Evolutionary conservation across 2,113 vertebrate genomes (phyloP), one percentile per base, ranked within the genome.

Genomic region (Gila orcuttii): DNA sequence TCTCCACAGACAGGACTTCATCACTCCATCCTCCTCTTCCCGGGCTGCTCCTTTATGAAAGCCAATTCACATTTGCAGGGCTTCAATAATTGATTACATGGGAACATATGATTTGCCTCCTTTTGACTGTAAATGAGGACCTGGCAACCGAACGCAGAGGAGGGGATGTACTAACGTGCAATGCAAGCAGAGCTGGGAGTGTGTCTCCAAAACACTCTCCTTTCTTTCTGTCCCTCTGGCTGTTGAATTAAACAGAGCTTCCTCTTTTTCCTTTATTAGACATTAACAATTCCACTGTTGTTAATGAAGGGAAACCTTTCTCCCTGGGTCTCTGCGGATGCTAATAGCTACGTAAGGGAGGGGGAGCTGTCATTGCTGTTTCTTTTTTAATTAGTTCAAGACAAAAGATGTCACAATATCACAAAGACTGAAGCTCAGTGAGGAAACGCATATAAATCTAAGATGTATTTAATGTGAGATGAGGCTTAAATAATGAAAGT

Each of bases 11-110:
- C 28, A 25, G 45, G 80, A 79, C 31, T 69, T 62, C 77, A 75
- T 47, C 57, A 21, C 50, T 82, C 73, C 31, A 64, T 15, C 45
- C 42, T 82, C 42, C 28, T 47, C 55, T 42, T 25, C 23, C 23
- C 23, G 23, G 80, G 71, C 60, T 77, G 55, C 36, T 47, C 64
- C 52, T 75, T 76, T 64, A 76, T 62, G 66, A 79, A 50, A 55
- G 45, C 66, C 39, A 88, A 86, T 86, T 89, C 82, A 80, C 86
- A 87, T 86, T 90, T 84, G 86, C 76, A 74, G 47, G 69, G 85
- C 83, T 59, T 88, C 83, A 88, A 87, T 90, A 87, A 79, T 81
- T 84, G 59, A 87, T 87, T 89, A 57, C 81, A 78, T 17, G 33
- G 45, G 82, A 74, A 84, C 83, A 86, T 77, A 83, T 75, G 77